These are phyloP conservation scores for Epinephelus malabaricus DNA, from an alignment of 2,797 vertebrate species.

Conservation along the genomic window DNA sequence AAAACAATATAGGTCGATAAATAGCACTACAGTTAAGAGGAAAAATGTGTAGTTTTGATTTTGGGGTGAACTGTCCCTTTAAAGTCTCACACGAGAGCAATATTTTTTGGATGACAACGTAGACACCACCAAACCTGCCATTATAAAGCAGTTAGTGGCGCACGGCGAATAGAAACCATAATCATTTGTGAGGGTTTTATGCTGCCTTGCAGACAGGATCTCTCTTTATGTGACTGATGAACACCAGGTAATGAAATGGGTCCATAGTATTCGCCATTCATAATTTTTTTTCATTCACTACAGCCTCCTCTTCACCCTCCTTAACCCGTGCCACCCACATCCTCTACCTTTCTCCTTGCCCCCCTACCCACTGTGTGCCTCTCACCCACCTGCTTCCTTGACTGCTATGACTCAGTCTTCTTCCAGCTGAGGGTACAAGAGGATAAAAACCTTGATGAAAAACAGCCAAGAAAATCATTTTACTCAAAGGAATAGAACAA, in stretches of 20 bases:
- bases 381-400: constrained; percentile 72
- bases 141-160: constrained; percentile 21
- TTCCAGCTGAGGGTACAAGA: constrained; percentile 68
- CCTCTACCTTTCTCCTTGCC: constrained; percentile 45
- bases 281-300: constrained; percentile 63
- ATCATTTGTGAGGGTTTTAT: constrained; percentile 36
- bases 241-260: constrained; percentile 36
- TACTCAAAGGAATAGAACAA: constrained; percentile 65
- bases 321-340: constrained; percentile 46
- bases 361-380: constrained; percentile 36
- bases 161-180: background rate
- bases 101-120: constrained; percentile 9
- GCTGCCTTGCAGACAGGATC: background rate
- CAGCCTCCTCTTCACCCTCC: constrained; percentile 19
- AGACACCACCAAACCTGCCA: constrained; percentile 12
- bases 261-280: constrained; percentile 66
- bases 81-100: constrained; percentile 16
- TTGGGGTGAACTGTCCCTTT: background rate
- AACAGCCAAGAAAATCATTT: constrained; percentile 65
- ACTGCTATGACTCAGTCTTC: constrained; percentile 80
- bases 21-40: no score
- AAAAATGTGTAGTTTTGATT: no score
- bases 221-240: constrained; percentile 30
- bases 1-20: no score
- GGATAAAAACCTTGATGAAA: constrained; percentile 68